Base-by-base conservation (phyloP, 2,113 vertebrate species). In the Mormyrus lacerda region DNA sequence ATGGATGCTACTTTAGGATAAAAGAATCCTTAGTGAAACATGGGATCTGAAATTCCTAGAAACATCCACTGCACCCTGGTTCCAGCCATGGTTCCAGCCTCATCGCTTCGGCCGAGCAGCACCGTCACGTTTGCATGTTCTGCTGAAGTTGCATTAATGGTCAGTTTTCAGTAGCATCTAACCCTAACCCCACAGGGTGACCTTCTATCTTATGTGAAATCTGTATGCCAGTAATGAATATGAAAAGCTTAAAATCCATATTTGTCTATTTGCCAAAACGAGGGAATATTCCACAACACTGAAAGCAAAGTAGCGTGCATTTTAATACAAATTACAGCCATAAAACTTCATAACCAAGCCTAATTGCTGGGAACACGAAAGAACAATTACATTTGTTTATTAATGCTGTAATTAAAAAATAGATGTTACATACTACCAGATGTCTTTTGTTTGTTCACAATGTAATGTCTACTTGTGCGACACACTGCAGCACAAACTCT, bases 311-410 rank as follows among this genome's bases (percentile, higher is more conserved):
- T 76, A 53, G 48, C 19, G 45, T 87, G 90, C 88, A 55, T 83
- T 88, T 90, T 69, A 83, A 83, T 87, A 90, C 51, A 83, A 90
- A 90, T 83, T 53, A 79, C 47, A 61, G 42, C 44, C 90, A 53
- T 87, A 89, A 91, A 91, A 79, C 88, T 89, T 88, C 53, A 24
- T 69, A 89, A 69, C 85, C 19, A 61, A 87, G 42, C 73, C 13
- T 89, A 89, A 91, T 91, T 89, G 90, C 88, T 88, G 85, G 44
- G 76, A 91, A 87, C 85, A 50, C 82, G 73, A 89, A 89, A 91
- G 88, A 89, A 86, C 85, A 89, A 83, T 84, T 88, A 73, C 85
- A 53, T 88, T 91, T 91, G 88, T 89, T 89, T 89, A 91, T 89
- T 91, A 91, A 91, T 69, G 31, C 53, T 76, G 90, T 85, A 88